Percentiles rank a stretch among this genome's conserved stretches.
Evolutionary conservation across 2,888 invertebrate genomes (phyloP).

Genomic region (Tetragonisca angustula): DNA sequence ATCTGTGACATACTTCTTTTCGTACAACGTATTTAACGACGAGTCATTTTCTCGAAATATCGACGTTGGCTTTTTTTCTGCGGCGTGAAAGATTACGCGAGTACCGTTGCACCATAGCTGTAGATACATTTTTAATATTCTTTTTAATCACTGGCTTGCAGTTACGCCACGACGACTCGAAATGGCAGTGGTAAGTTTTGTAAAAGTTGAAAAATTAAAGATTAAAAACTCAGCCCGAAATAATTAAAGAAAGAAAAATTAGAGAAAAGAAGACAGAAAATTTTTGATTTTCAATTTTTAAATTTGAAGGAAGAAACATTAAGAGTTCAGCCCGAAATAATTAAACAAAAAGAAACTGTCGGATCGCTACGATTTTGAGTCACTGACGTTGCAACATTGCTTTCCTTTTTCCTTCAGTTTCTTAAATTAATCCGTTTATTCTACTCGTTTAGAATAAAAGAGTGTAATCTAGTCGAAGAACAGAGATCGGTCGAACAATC

Average conservation of each 20-base stretch:
- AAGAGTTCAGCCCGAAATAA: not conserved
- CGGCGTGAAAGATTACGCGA: not conserved
- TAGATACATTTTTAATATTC: not conserved
- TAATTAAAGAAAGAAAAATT: no score
- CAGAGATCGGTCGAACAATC: no score
- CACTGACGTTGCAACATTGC: not conserved
- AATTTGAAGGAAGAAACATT: not conserved
- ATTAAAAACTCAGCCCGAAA: not conserved
- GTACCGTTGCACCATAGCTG: not conserved
- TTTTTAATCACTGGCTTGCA: not conserved
- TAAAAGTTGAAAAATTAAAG: not conserved
- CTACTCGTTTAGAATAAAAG: conserved; percentile 75
- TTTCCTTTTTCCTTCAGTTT: conserved; percentile 67
- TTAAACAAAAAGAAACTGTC: not conserved
- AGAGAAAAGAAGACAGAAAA: no score
- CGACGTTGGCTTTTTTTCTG: not conserved
- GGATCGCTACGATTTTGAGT: not conserved
- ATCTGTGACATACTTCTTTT: not conserved
- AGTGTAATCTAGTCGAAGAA: conserved; percentile 80
- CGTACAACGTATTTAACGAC: not conserved
- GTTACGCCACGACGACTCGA: not conserved
- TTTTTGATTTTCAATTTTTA: no score
- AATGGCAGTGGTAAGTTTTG: not conserved
- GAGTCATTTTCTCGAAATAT: not conserved
- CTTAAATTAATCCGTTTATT: conserved; percentile 72